Evolutionary conservation across 2,888 invertebrate genomes (phyloP), one percentile per base, ranked within the genome.

Genomic region (Hirtodrosophila histrioides): DNA sequence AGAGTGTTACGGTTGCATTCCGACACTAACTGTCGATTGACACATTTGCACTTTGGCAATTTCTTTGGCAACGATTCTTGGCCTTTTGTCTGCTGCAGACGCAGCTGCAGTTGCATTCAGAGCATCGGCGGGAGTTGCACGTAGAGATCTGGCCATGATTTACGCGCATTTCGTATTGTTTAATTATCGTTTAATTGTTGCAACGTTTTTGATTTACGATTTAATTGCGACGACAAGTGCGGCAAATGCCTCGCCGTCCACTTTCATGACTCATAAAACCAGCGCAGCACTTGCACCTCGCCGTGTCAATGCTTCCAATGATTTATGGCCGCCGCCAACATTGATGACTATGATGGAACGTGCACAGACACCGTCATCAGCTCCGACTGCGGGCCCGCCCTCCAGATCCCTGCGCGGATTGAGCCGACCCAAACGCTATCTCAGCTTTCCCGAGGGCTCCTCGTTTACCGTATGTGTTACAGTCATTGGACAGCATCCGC

Each of bases 401-500:
- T 37, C 51, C 33, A 53, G 49, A 61, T 36, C 69, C 11, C 17
- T 31, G 50, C 78, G 65, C 53, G 56, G 71, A 43, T 74, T 90
- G 63, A 80, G 80, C 44, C 86, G 91, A 41, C 74, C 82, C 29
- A 91, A 81, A 54, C 91, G 91, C 45, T 93, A 93, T 89, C 91
- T 93, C 60, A 92, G 93, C 66, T 93, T 93, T 88, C 93, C 93
- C 17, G 93, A 93, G 84, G 93, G 93, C 60, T 92, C 93, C 45
- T 93, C 93, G 45, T 93, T 93, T 80, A 92, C 93, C 44, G 93
- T 93, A 89, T 91, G 92, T 91, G 48, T 63, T 54, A 45, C 39
- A 29, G 65, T 44, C 48, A 43, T 24, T 46, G 17, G 31, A 6
- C 36, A 41, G 17, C 50, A 17, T 3, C 17, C 17, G 17, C 17